Percentiles rank a stretch among this genome's conserved stretches.
Conservation (phyloP, 2,888 invertebrate genomes). For the Macrosoma leucophasiata region DNA sequence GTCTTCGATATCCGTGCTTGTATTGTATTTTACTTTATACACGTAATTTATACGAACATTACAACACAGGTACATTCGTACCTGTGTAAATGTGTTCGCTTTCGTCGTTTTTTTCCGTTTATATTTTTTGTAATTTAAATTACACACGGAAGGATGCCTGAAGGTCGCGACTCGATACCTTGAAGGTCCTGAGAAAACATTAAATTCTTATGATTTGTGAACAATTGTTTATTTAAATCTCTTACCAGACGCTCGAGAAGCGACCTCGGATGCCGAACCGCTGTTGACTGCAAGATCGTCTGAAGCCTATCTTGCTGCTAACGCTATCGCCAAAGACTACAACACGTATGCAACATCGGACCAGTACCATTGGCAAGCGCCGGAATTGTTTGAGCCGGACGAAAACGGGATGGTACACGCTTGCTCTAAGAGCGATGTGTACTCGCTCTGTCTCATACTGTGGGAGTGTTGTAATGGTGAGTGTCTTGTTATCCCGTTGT, state of each 20-base stretch:
- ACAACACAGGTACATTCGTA: no score
- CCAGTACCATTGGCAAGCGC: conserved; percentile 60
- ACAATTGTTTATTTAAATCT: no score
- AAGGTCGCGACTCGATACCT: no score
- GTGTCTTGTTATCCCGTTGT: conserved; percentile 8
- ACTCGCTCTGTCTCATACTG: conserved; percentile 54
- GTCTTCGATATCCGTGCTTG: no score
- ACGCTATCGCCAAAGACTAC: conserved; percentile 44
- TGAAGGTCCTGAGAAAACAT: no score
- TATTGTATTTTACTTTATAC: no score
- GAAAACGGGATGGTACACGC: conserved; percentile 48
- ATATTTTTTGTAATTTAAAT: no score
- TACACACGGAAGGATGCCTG: no score
- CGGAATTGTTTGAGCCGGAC: conserved; percentile 55
- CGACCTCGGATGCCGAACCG: conserved; percentile 46
- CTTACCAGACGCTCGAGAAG: conserved; percentile 39
- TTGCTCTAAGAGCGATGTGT: conserved; percentile 58
- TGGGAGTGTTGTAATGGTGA: conserved; percentile 70
- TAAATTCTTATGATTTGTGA: no score
- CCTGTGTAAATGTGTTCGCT: no score
- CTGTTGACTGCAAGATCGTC: conserved; percentile 50
- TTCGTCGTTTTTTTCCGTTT: not conserved
- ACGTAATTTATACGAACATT: no score
- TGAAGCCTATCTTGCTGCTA: conserved; percentile 40
- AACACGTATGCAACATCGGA: conserved; percentile 37